Conservation (phyloP, 2,113 vertebrate genomes). For the Sphyrna mokarran region DNA sequence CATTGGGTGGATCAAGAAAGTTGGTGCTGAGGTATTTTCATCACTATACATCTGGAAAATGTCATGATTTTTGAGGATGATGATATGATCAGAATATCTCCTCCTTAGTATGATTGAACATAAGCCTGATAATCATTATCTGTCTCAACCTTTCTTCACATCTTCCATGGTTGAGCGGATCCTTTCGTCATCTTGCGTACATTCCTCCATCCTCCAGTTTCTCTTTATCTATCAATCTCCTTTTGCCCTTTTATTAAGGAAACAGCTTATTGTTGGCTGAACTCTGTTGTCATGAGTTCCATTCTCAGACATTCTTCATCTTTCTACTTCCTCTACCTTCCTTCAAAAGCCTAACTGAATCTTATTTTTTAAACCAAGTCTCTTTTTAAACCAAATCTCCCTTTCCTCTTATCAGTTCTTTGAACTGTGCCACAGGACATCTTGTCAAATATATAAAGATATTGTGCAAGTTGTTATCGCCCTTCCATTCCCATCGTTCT, state of each 20-base stretch:
- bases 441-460: background rate
- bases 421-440: background rate
- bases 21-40: too few relatives aligned
- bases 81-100: background rate
- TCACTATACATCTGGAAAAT: too few relatives aligned
- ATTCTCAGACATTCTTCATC: background rate
- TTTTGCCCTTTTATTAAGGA: background rate
- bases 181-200: background rate
- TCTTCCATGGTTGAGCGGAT: background rate
- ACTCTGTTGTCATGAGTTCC: background rate
- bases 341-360: background rate
- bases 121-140: too few relatives aligned
- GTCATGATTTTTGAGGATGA: too few relatives aligned
- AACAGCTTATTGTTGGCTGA: background rate
- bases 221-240: background rate
- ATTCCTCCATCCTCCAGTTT: background rate
- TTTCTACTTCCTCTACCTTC: background rate
- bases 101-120: background rate
- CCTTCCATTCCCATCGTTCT: background rate
- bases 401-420: background rate
- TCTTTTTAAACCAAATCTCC: too few relatives aligned
- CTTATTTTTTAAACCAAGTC: background rate
- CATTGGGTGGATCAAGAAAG: too few relatives aligned
- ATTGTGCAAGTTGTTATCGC: background rate
- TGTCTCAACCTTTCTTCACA: background rate